Conservation (phyloP, 2,113 vertebrate genomes). For the Aspiorhynchus laticeps region DNA sequence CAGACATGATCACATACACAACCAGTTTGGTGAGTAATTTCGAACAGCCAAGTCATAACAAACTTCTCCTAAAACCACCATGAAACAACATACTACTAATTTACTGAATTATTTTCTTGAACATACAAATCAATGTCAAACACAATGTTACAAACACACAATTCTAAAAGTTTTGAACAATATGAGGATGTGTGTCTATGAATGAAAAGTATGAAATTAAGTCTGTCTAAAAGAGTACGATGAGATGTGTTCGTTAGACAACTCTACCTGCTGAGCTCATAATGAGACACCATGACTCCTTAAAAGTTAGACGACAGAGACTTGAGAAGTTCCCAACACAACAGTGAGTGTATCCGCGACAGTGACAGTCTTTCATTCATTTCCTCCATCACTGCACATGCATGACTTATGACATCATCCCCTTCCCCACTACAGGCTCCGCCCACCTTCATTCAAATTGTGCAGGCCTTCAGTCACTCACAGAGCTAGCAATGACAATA, state of each 20-base stretch:
- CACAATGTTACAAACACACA: neutral
- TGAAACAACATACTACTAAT: neutral
- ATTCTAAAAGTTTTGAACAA: neutral
- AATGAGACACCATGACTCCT: slow-evolving; percentile 41
- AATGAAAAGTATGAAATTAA: neutral
- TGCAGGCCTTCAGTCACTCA: slow-evolving; percentile 27
- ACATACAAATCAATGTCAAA: neutral
- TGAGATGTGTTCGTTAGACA: neutral
- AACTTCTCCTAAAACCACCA: neutral
- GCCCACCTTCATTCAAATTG: slow-evolving; percentile 10
- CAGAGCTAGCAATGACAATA: slow-evolving; percentile 14
- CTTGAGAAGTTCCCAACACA: neutral
- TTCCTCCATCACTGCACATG: slow-evolving; percentile 21
- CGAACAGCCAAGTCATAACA: neutral
- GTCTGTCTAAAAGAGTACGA: neutral
- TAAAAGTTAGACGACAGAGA: neutral
- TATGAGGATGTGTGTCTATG: neutral
- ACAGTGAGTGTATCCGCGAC: neutral
- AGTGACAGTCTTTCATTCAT: slow-evolving; percentile 20
- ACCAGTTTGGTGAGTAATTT: slow-evolving; percentile 9
- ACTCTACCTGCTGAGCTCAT: slow-evolving; percentile 71
- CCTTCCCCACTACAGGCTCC: slow-evolving; percentile 45
- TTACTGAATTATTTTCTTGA: neutral
- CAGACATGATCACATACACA: neutral
- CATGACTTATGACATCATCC: slow-evolving; percentile 37